phyloP scores from a whole-genome alignment of 2,888 invertebrate genomes.

The Helobdella robusta region DNA sequence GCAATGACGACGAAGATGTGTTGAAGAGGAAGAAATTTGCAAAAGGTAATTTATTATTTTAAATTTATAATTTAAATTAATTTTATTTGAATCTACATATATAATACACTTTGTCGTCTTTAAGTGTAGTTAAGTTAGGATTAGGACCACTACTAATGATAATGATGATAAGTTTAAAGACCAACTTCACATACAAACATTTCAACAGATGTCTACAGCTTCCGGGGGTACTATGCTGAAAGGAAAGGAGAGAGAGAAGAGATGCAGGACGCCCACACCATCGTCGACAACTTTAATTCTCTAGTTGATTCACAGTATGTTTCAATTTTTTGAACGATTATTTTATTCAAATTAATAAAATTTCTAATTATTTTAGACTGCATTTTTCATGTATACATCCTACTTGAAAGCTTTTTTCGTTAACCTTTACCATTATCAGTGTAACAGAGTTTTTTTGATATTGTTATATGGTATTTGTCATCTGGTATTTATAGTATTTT shows the following conservation, averaged over 20 bases:
- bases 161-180: too few relatives aligned
- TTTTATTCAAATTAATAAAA: too few relatives aligned
- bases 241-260: slow-evolving; percentile 53
- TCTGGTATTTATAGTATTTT: too few relatives aligned
- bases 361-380: too few relatives aligned
- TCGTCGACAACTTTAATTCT: slow-evolving; percentile 43
- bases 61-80: neutral
- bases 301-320: neutral
- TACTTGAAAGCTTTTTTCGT: too few relatives aligned
- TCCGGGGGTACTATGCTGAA: slow-evolving; percentile 43
- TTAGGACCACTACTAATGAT: neutral
- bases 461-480: too few relatives aligned
- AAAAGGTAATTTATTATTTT: neutral
- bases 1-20: too few relatives aligned
- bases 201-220: slow-evolving; percentile 31
- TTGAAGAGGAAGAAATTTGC: too few relatives aligned
- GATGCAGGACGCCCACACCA: slow-evolving; percentile 53
- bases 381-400: too few relatives aligned
- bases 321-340: neutral
- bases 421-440: too few relatives aligned
- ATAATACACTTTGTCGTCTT: neutral
- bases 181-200: too few relatives aligned
- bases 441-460: too few relatives aligned
- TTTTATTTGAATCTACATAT: neutral
- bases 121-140: neutral